Percentiles rank a stretch among this genome's conserved stretches.
Conservation (phyloP, 2,888 invertebrate species). For the Crematogaster levior region DNA sequence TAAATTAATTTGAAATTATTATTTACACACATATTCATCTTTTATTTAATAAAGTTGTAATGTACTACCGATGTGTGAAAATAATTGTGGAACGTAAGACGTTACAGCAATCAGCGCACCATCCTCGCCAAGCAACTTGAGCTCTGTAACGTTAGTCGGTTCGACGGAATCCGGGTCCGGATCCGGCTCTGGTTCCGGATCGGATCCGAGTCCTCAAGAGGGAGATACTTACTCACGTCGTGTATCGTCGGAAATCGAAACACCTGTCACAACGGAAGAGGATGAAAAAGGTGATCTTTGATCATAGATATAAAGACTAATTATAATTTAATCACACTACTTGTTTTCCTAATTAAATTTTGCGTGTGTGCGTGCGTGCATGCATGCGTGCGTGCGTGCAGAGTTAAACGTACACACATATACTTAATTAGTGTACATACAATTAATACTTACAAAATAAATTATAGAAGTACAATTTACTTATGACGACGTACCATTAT, state of each 20-base stretch:
- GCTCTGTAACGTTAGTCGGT: conserved; percentile 91
- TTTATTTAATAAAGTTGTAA: background rate
- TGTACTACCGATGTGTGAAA: background rate
- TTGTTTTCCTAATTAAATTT: background rate
- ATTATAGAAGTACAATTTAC: conserved; percentile 72
- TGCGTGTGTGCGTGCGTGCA: background rate
- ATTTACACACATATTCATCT: background rate
- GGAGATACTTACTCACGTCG: conserved; percentile 73
- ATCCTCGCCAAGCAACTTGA: conserved; percentile 91
- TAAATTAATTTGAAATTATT: background rate
- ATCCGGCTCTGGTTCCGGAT: conserved; percentile 72
- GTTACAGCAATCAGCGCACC: conserved; percentile 87
- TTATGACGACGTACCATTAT: conserved; percentile 72
- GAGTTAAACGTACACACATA: no score
- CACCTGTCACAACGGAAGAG: conserved; percentile 70
- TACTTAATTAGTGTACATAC: background rate
- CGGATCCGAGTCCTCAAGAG: conserved; percentile 81
- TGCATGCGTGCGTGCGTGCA: no score
- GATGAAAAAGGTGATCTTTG: background rate
- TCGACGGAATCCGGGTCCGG: conserved; percentile 86
- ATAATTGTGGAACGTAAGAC: conserved; percentile 78
- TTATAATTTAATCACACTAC: background rate
- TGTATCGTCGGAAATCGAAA: conserved; percentile 78
- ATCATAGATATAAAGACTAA: background rate
- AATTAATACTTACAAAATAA: background rate